Percentiles rank a stretch among this genome's conserved stretches.
Conservation (phyloP, 2,888 invertebrate species). For the Acleris sparsana region DNA sequence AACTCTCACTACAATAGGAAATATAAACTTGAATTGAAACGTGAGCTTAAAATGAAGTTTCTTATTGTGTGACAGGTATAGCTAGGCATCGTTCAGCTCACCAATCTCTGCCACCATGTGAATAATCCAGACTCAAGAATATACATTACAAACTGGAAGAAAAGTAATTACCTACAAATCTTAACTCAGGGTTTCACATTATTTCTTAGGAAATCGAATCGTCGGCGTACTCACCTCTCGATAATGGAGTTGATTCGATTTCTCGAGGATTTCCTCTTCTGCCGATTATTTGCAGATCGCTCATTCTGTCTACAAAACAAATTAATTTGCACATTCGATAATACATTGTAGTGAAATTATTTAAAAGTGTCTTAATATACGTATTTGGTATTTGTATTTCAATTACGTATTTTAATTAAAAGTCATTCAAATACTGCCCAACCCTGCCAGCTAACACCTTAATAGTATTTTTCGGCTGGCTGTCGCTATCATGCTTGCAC, state of each 20-base stretch:
- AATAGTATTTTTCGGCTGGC: no score
- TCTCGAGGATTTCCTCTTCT: constrained; percentile 4
- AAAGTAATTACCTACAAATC: constrained; percentile 14
- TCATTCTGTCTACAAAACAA: neutral
- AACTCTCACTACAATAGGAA: no score
- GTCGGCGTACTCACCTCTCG: constrained; percentile 8
- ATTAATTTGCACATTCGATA: no score
- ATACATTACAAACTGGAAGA: neutral
- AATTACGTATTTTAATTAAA: constrained; percentile 22
- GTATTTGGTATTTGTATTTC: constrained; percentile 24
- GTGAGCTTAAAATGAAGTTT: no score
- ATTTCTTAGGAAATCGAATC: constrained; percentile 19
- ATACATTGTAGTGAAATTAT: no score
- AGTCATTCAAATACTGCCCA: constrained; percentile 18
- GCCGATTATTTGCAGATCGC: constrained; percentile 11
- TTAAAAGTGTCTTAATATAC: no score
- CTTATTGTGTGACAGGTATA: no score
- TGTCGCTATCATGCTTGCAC: no score
- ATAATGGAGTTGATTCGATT: constrained; percentile 24
- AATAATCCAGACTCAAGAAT: neutral
- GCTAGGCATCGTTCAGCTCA: no score
- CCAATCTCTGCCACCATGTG: no score
- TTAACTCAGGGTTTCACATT: constrained; percentile 8
- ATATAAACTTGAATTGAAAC: no score
- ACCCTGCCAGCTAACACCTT: neutral